Evolutionary conservation across 2,797 vertebrate genomes (phyloP).

Genomic region (Bovichtus variegatus): DNA sequence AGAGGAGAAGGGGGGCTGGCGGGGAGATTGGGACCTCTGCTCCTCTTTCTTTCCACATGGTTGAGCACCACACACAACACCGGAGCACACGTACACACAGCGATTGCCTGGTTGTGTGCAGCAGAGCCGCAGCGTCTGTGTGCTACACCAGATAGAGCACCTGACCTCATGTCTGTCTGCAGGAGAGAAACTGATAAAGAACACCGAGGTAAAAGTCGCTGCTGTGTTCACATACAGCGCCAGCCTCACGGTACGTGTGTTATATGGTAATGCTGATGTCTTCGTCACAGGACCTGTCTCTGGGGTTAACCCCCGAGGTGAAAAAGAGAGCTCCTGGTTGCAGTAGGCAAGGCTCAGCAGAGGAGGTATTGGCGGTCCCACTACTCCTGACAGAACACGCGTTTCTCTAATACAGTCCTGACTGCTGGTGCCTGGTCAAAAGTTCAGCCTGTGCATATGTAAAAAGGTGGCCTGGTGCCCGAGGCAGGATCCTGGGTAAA

Average conservation of each 20-base stretch:
- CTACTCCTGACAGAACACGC: constrained; percentile 81
- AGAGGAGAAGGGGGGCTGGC: constrained; percentile 81
- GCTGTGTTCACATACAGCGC: constrained; percentile 21
- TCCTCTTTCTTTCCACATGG: constrained; percentile 82
- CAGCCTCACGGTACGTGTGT: constrained; percentile 38
- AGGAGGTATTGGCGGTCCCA: constrained; percentile 92
- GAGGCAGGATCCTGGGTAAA: constrained; percentile 96
- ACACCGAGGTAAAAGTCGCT: constrained; percentile 35
- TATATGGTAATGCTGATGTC: constrained; percentile 75
- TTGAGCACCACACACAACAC: constrained; percentile 55
- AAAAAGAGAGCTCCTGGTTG: constrained; percentile 58
- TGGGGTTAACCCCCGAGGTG: constrained; percentile 62
- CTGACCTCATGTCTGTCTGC: constrained; percentile 93
- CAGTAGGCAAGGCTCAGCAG: constrained; percentile 79
- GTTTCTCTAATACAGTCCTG: constrained; percentile 89
- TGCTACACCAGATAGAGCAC: constrained; percentile 84
- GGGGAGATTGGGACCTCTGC: constrained; percentile 89
- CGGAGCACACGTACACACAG: constrained; percentile 10
- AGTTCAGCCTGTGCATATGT: constrained; percentile 99
- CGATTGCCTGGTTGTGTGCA: constrained; percentile 78
- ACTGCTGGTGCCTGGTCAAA: constrained; percentile 98
- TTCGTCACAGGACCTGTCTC: constrained; percentile 51
- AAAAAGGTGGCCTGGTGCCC: constrained; percentile 99
- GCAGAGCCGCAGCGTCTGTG: constrained; percentile 72
- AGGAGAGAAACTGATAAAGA: constrained; percentile 61